Percentiles rank a stretch among this genome's conserved stretches.
These are phyloP conservation scores for Stichodactyla mertensii DNA, from an alignment of 64 coral and sea anemone genomes.

Conservation along the genomic window DNA sequence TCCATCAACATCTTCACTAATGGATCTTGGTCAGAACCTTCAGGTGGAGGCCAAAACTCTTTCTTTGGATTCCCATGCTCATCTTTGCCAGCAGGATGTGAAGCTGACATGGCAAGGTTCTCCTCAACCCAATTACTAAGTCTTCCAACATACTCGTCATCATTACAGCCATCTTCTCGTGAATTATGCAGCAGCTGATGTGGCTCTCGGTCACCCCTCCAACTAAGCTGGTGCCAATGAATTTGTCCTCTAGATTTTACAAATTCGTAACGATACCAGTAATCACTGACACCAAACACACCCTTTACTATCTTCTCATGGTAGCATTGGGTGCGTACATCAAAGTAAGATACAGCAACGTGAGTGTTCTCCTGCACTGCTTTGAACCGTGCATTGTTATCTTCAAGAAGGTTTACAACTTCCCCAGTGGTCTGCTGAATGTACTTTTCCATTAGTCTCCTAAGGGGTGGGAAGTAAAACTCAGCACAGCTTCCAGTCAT, in stretches of 20 bases:
- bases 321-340: no score
- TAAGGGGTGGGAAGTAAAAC: slow-evolving; percentile 34
- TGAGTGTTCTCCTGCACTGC: no score
- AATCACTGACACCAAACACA: no score
- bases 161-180: slow-evolving; percentile 21
- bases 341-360: no score
- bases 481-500: slow-evolving; percentile 52
- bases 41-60: slow-evolving; percentile 43
- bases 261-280: slow-evolving; percentile 33
- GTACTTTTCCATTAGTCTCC: slow-evolving; percentile 28
- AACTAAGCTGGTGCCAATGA: slow-evolving; percentile 45
- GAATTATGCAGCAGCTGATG: slow-evolving; percentile 39
- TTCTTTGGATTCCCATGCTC: slow-evolving; percentile 35
- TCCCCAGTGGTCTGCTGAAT: no score
- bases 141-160: no score
- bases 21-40: slow-evolving; percentile 46
- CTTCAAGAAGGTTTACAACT: no score
- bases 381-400: no score
- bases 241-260: slow-evolving; percentile 26
- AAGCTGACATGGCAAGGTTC: not conserved
- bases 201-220: slow-evolving; percentile 48
- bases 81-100: slow-evolving; percentile 44
- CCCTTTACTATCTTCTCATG: no score
- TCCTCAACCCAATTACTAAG: slow-evolving; percentile 39
- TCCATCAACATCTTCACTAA: slow-evolving; percentile 48